Conservation (phyloP, 2,797 vertebrate genomes). For the Micropoecilia bifurca region DNA sequence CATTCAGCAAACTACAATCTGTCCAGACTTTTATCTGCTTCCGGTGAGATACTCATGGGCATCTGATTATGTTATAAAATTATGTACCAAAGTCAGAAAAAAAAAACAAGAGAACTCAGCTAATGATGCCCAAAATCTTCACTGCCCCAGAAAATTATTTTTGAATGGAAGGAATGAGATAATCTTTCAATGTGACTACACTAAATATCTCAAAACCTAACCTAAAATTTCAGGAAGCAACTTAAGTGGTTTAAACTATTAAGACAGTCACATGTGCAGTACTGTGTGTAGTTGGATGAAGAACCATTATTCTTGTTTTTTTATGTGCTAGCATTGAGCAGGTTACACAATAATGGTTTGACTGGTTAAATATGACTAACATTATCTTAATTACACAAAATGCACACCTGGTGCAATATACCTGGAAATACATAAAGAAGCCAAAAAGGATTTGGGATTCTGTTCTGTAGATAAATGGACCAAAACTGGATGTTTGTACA, state of each 20-base stretch:
- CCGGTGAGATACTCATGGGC: neutral
- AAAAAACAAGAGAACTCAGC: neutral
- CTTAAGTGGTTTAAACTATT: neutral
- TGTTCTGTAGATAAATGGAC: neutral
- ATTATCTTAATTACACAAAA: neutral
- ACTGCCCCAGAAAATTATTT: neutral
- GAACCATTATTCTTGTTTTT: neutral
- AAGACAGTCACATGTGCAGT: neutral
- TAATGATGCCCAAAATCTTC: neutral
- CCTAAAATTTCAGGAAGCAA: neutral
- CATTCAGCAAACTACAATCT: neutral
- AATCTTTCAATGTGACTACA: neutral
- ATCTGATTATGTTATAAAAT: neutral
- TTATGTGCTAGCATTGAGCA: neutral
- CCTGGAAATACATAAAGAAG: neutral
- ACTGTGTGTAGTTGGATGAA: neutral
- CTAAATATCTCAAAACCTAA: neutral
- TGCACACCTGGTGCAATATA: neutral
- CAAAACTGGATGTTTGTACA: neutral
- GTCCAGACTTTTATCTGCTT: neutral
- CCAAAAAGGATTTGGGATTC: neutral
- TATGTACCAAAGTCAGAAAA: neutral
- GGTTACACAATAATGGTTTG: neutral
- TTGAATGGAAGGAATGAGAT: neutral
- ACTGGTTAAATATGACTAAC: neutral